Evolutionary conservation across 2,888 invertebrate genomes (phyloP).

Genomic region (Ametastegia equiseti): DNA sequence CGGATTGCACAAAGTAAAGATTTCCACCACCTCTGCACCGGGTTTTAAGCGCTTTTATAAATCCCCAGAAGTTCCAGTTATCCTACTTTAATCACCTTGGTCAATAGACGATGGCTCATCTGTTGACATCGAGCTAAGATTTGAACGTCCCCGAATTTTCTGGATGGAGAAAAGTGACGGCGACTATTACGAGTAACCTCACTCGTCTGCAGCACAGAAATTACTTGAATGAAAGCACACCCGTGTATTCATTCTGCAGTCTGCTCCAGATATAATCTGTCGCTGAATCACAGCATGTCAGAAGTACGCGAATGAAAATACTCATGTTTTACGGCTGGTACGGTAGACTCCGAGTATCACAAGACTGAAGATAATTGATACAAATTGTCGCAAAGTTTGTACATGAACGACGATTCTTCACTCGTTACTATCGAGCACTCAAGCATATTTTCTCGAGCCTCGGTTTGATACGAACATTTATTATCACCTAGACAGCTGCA

Average conservation of each 20-base stretch:
- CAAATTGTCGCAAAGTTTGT: constrained; percentile 6
- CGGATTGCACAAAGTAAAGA: not conserved
- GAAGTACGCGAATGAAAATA: constrained; percentile 7
- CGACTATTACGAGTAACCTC: not conserved
- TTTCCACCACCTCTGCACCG: not conserved
- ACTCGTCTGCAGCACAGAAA: not conserved
- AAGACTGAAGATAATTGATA: constrained; percentile 20
- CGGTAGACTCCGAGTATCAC: not conserved
- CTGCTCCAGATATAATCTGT: not conserved
- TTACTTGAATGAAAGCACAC: not conserved
- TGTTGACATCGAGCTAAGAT: not conserved
- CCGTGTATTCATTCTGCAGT: not conserved
- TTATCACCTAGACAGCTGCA: not conserved
- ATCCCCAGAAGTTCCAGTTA: not conserved
- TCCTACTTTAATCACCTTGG: not conserved
- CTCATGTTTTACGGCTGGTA: not conserved
- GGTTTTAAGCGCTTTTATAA: not conserved
- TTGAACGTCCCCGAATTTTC: not conserved
- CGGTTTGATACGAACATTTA: not conserved
- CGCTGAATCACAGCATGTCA: not conserved
- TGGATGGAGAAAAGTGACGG: not conserved
- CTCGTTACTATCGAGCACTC: constrained; percentile 18
- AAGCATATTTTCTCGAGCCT: not conserved
- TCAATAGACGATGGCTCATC: not conserved
- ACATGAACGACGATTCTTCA: constrained; percentile 12